These are phyloP conservation scores for Acromyrmex heyeri DNA, from an alignment of 1,140 invertebrate genomes.

Conservation along the genomic window DNA sequence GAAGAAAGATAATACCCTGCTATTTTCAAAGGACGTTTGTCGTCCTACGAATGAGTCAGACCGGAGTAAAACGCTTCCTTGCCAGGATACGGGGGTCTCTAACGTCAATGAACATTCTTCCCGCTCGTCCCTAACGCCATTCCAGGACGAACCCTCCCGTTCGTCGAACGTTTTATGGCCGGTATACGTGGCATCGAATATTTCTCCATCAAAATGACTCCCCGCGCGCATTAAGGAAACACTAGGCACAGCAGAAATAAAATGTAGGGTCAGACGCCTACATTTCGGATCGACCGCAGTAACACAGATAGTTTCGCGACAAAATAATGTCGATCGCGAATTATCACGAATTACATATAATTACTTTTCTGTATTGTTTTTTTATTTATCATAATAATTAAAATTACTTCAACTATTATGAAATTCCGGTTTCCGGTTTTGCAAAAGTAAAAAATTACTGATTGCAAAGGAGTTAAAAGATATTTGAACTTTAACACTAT, in stretches of 20 bases:
- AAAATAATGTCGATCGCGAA: conserved; percentile 2
- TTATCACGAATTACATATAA: not conserved
- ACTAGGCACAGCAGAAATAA: conserved; percentile 70
- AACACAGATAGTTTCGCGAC: conserved; percentile 36
- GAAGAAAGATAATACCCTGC: not conserved
- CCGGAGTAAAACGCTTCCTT: conserved; percentile 69
- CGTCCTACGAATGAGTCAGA: conserved; percentile 65
- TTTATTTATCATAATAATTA: conserved; percentile 2
- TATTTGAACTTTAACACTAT: too few species aligned
- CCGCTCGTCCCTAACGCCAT: conserved; percentile 74
- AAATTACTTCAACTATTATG: not conserved
- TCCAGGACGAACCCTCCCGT: conserved; percentile 74
- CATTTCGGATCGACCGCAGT: not conserved
- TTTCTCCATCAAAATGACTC: conserved; percentile 79
- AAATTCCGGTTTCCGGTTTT: not conserved
- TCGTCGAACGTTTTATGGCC: conserved; percentile 78
- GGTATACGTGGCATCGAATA: conserved; percentile 73
- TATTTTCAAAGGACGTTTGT: conserved; percentile 65
- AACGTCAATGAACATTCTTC: conserved; percentile 80
- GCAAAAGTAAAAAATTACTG: too few species aligned
- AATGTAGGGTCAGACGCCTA: conserved; percentile 47
- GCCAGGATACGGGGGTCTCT: conserved; percentile 60
- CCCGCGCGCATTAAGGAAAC: conserved; percentile 70
- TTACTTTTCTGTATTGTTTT: not conserved
- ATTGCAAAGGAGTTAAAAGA: too few species aligned